A percentile compares a stretch with the other conserved stretches of the same genome.
phyloP scores from a whole-genome alignment of 23 tunicate genomes.

The Ascidia mentula region DNA sequence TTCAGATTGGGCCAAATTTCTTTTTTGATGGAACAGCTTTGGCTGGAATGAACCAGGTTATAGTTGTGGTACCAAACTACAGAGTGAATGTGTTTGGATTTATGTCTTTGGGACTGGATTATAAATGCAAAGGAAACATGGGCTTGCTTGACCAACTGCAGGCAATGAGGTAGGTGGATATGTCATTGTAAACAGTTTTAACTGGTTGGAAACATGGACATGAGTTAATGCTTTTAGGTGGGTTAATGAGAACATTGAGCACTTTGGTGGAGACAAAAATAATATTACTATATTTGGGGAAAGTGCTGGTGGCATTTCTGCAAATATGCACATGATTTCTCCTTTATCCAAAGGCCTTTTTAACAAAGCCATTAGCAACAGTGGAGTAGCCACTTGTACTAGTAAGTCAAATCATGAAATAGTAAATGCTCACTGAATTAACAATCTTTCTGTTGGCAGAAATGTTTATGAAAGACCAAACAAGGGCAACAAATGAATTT shows the following conservation, averaged over 20 bases:
- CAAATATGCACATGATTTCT: constrained; percentile 31
- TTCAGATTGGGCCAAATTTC: constrained; percentile 23
- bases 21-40: constrained; percentile 40
- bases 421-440: too few species aligned
- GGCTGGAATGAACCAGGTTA: constrained; percentile 60
- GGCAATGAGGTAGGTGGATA: constrained; percentile 38
- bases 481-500: constrained; percentile 10
- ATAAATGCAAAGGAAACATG: constrained; percentile 43
- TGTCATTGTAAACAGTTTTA: too few species aligned
- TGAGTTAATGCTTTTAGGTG: constrained; percentile 33
- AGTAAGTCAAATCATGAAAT: neutral
- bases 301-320: constrained; percentile 54
- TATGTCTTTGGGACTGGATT: constrained; percentile 24
- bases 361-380: constrained; percentile 47
- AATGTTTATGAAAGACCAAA: constrained; percentile 16
- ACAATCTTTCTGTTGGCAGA: neutral
- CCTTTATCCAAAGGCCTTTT: constrained; percentile 42
- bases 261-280: constrained; percentile 43
- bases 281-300: constrained; percentile 58
- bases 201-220: too few species aligned
- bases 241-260: constrained; percentile 40
- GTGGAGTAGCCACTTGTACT: constrained; percentile 25
- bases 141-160: constrained; percentile 47
- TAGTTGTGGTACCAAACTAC: constrained; percentile 64
- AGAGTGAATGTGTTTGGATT: constrained; percentile 48